Conservation (phyloP, 2,113 vertebrate genomes). For the Aix galericulata region DNA sequence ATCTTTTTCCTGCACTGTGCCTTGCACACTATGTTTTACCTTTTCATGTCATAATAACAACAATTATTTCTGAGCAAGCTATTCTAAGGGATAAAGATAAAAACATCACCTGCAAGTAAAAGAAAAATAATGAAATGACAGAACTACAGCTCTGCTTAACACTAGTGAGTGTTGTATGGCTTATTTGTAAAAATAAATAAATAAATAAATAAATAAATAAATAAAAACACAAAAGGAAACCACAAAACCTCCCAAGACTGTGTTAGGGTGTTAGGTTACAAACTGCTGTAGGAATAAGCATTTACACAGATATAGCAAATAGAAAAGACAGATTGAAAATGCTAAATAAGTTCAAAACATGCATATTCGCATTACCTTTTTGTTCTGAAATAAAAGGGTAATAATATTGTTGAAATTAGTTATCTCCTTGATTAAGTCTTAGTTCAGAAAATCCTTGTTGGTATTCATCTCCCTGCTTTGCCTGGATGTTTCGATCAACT, state of each 20-base stretch:
- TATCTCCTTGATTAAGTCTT: slow-evolving; percentile 54
- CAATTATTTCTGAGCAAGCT: neutral
- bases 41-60: neutral
- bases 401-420: neutral
- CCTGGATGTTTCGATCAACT: slow-evolving; percentile 70
- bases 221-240: neutral
- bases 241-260: neutral
- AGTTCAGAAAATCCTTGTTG: slow-evolving; percentile 68
- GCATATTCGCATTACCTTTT: slow-evolving; percentile 76
- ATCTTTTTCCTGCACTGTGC: neutral
- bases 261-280: neutral
- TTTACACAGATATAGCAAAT: neutral
- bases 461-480: slow-evolving; percentile 65
- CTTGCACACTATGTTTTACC: neutral
- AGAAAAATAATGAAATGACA: neutral
- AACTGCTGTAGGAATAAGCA: neutral
- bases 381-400: slow-evolving; percentile 40
- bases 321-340: neutral
- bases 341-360: slow-evolving; percentile 56
- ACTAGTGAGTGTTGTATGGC: neutral
- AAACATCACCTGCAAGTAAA: neutral
- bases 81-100: slow-evolving; percentile 12
- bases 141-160: neutral
- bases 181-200: neutral
- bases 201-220: neutral